phyloP scores from a whole-genome alignment of 2,113 vertebrate genomes.

The Pomatostomus ruficeps region DNA sequence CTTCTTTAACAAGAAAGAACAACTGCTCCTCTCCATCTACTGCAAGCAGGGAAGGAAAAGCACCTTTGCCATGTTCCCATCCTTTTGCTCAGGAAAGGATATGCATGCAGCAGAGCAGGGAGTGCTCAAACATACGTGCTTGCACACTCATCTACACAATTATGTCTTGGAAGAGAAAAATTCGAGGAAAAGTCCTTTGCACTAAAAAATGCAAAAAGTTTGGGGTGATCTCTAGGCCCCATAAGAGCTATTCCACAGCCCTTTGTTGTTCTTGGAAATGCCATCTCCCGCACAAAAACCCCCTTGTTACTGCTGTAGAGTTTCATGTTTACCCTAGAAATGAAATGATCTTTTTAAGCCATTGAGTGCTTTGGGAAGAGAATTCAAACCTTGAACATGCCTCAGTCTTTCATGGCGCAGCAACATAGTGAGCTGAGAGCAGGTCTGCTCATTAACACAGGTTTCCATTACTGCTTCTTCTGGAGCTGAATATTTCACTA shows the following conservation, averaged over 20 bases:
- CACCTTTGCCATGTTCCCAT: accelerated
- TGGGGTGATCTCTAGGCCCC: not conserved
- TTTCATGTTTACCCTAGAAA: not conserved
- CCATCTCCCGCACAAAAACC: not conserved
- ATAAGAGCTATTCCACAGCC: not conserved
- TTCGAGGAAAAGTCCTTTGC: not conserved
- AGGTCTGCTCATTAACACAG: not conserved
- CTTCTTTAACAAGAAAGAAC: not conserved
- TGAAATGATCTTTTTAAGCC: not conserved
- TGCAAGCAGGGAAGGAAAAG: not conserved
- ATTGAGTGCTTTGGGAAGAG: not conserved
- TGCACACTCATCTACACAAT: not conserved
- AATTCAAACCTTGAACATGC: not conserved
- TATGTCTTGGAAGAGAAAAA: not conserved
- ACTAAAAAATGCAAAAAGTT: not conserved
- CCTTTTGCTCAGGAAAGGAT: not conserved
- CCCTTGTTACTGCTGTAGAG: not conserved
- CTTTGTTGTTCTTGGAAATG: not conserved
- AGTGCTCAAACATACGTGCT: accelerated
- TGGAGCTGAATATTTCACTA: not conserved
- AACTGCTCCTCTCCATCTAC: accelerated
- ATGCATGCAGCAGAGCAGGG: not conserved
- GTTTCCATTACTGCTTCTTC: not conserved
- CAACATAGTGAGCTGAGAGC: not conserved
- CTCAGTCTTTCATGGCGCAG: not conserved